A percentile compares a stretch with the other conserved stretches of the same genome.
phyloP scores from a whole-genome alignment of 2,113 vertebrate species.

The Oryzias javanicus region DNA sequence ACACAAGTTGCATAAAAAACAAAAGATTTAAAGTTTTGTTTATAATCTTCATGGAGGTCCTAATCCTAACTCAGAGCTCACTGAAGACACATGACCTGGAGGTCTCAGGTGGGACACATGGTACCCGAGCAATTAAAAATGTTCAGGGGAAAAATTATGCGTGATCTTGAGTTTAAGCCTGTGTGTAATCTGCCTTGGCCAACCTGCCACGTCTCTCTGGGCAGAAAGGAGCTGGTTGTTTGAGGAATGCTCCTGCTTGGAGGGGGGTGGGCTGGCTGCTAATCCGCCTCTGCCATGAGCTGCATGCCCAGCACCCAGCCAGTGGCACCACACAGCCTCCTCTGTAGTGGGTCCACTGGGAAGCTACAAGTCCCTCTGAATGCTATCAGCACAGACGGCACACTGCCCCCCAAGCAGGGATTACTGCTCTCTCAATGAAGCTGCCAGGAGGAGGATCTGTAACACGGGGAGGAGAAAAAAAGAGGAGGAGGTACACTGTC shows the following conservation, averaged over 20 bases:
- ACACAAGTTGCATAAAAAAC: no score
- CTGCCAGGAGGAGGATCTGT: constrained; percentile 61
- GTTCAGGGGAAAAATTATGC: constrained; percentile 24
- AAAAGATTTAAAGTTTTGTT: no score
- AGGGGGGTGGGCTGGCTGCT: constrained; percentile 52
- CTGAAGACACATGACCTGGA: constrained; percentile 16
- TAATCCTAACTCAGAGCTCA: constrained; percentile 35
- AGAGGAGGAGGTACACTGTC: constrained; percentile 58
- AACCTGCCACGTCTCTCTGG: constrained; percentile 54
- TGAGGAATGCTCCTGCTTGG: constrained; percentile 50
- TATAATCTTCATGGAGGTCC: constrained; percentile 2
- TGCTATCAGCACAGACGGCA: constrained; percentile 77
- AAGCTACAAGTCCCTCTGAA: constrained; percentile 68
- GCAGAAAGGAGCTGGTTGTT: constrained; percentile 47
- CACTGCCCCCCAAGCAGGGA: constrained; percentile 72
- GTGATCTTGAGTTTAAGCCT: constrained; percentile 27
- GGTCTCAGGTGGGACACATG: constrained; percentile 29
- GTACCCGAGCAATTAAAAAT: constrained; percentile 29
- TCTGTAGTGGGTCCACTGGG: constrained; percentile 68
- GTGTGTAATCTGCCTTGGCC: constrained; percentile 68
- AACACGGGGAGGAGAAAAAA: constrained; percentile 48
- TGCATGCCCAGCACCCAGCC: constrained; percentile 62
- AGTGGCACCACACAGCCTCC: constrained; percentile 55
- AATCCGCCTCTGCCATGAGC: constrained; percentile 65
- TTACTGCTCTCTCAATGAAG: constrained; percentile 70